phyloP scores from a whole-genome alignment of 2,797 vertebrate species.

The Onychomys torridus region DNA sequence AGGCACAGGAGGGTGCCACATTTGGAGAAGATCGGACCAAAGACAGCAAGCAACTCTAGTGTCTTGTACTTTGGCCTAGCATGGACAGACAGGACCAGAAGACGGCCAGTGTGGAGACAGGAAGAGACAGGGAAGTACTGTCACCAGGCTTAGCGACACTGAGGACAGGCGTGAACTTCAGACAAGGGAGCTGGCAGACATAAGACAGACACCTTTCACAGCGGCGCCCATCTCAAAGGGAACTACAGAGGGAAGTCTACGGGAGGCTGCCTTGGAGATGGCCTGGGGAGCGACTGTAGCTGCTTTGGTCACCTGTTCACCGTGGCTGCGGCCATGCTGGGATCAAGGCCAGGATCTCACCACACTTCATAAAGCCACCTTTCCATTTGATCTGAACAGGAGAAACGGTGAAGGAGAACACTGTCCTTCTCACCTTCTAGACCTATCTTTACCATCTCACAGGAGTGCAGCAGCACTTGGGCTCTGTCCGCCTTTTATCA shows the following conservation, averaged over 20 bases:
- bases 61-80: background rate
- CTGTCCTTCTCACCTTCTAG: background rate
- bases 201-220: background rate
- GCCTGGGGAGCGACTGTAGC: background rate
- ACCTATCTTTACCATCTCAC: background rate
- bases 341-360: background rate
- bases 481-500: background rate
- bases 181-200: background rate
- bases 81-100: background rate
- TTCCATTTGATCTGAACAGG: background rate
- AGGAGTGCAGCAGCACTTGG: background rate
- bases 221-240: background rate
- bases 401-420: background rate
- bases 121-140: background rate
- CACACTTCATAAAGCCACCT: constrained; percentile 12
- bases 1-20: background rate
- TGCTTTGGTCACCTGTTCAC: background rate
- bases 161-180: background rate
- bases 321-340: background rate
- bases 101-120: background rate
- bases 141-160: background rate
- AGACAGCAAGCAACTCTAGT: background rate
- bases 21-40: background rate
- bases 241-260: fast-evolving
- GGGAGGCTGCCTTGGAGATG: background rate